These are phyloP conservation scores for Baronia brevicornis DNA, from an alignment of 2,888 invertebrate genomes.

Conservation along the genomic window DNA sequence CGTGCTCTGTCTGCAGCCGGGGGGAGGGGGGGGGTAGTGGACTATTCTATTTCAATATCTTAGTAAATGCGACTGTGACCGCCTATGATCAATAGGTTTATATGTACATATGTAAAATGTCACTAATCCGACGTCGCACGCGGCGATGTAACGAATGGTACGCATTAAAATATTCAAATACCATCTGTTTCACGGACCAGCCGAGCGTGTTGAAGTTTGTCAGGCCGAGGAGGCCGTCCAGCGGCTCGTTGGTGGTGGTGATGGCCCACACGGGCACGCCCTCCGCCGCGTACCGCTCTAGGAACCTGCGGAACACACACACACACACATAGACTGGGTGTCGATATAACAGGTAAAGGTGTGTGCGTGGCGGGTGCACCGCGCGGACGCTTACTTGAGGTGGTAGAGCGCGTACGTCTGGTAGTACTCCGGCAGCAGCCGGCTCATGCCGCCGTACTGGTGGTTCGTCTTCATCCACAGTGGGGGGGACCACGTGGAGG, in stretches of 20 bases:
- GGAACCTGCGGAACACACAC: slow-evolving; percentile 67
- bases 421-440: slow-evolving; percentile 68
- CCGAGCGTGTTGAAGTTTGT: too few species aligned
- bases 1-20: too few species aligned
- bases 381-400: slow-evolving; percentile 62
- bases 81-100: too few species aligned
- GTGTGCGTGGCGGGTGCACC: neutral
- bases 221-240: too few species aligned
- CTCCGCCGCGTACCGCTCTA: slow-evolving; percentile 80
- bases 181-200: slow-evolving; percentile 78
- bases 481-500: slow-evolving; percentile 75
- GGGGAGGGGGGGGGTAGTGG: too few species aligned
- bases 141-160: too few species aligned
- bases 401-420: slow-evolving; percentile 85
- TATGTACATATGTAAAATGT: too few species aligned
- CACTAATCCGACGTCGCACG: slow-evolving; percentile 4
- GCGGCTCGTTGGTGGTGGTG: slow-evolving; percentile 90
- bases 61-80: too few species aligned
- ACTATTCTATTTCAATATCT: too few species aligned
- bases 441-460: slow-evolving; percentile 52
- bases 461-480: slow-evolving; percentile 80
- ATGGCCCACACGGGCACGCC: slow-evolving; percentile 84
- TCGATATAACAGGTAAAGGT: neutral
- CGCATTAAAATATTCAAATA: slow-evolving; percentile 22
- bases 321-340: neutral